Percentiles rank a stretch among this genome's conserved stretches.
Conservation (phyloP, 2,888 invertebrate species). For the Archips xylosteana region DNA sequence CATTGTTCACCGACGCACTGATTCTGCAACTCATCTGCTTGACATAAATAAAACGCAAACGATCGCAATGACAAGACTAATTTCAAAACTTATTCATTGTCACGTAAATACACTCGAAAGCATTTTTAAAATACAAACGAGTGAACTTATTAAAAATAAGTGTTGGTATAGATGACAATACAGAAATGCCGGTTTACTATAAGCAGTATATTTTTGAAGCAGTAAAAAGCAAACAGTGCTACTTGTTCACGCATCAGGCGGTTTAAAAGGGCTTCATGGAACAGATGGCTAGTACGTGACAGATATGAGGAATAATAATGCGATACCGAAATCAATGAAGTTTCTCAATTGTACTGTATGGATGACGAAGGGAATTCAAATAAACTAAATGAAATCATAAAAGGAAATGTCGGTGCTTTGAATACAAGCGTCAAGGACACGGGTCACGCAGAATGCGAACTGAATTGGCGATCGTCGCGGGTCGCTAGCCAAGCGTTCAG, state of each 20-base stretch:
- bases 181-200: slow-evolving; percentile 19
- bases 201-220: slow-evolving; percentile 26
- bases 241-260: slow-evolving; percentile 49
- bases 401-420: slow-evolving; percentile 2
- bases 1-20: slow-evolving; percentile 32
- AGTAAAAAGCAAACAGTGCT: slow-evolving; percentile 40
- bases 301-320: slow-evolving; percentile 48
- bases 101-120: slow-evolving; percentile 64
- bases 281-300: slow-evolving; percentile 50
- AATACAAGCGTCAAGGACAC: slow-evolving; percentile 35
- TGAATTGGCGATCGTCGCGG: slow-evolving; percentile 46
- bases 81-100: slow-evolving; percentile 55
- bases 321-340: slow-evolving; percentile 42
- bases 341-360: slow-evolving; percentile 51
- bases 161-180: slow-evolving; percentile 46
- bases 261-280: slow-evolving; percentile 43
- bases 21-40: slow-evolving; percentile 61
- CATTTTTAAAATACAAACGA: slow-evolving; percentile 55
- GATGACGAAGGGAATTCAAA: slow-evolving; percentile 26
- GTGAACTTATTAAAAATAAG: slow-evolving; percentile 48
- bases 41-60: slow-evolving; percentile 48
- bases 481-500: slow-evolving; percentile 56
- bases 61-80: slow-evolving; percentile 59
- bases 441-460: slow-evolving; percentile 29
- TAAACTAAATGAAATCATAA: slow-evolving; percentile 10